phyloP scores from a whole-genome alignment of 2,888 invertebrate genomes.

The Atherix ibis region DNA sequence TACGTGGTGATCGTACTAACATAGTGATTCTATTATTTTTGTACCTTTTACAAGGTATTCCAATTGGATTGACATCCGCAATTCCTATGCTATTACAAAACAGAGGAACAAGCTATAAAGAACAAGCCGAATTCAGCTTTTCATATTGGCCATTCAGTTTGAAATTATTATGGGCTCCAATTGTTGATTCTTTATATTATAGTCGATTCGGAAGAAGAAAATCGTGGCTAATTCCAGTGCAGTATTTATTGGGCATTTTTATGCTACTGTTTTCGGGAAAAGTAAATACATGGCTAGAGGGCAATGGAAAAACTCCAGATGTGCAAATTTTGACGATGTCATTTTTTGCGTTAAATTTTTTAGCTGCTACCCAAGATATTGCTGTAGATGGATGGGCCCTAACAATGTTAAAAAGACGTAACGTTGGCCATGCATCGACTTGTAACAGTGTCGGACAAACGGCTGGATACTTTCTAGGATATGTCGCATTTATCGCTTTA shows the following conservation, averaged over 20 bases:
- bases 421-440: slow-evolving; percentile 96
- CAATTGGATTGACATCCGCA: slow-evolving; percentile 83
- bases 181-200: slow-evolving; percentile 86
- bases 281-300: slow-evolving; percentile 64
- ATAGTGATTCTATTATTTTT: slow-evolving; percentile 79
- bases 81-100: slow-evolving; percentile 93
- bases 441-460: slow-evolving; percentile 99
- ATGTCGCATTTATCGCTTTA: slow-evolving; percentile 88
- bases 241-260: slow-evolving; percentile 76
- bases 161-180: slow-evolving; percentile 95
- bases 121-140: slow-evolving; percentile 91
- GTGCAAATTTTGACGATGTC: slow-evolving; percentile 64
- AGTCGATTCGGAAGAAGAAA: slow-evolving; percentile 80
- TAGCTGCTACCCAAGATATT: slow-evolving; percentile 98
- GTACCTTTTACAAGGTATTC: slow-evolving; percentile 89
- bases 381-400: slow-evolving; percentile 99
- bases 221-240: slow-evolving; percentile 87
- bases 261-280: slow-evolving; percentile 74
- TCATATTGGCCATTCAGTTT: slow-evolving; percentile 85
- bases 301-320: slow-evolving; percentile 42
- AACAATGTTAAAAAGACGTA: slow-evolving; percentile 93
- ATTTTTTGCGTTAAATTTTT: slow-evolving; percentile 84
- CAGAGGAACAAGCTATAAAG: slow-evolving; percentile 79
- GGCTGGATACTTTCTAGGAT: slow-evolving; percentile 91
- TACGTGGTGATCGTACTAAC: slow-evolving; percentile 61